Base-by-base conservation (phyloP, 2,888 invertebrate species). In the Eristalinus aeneus region DNA sequence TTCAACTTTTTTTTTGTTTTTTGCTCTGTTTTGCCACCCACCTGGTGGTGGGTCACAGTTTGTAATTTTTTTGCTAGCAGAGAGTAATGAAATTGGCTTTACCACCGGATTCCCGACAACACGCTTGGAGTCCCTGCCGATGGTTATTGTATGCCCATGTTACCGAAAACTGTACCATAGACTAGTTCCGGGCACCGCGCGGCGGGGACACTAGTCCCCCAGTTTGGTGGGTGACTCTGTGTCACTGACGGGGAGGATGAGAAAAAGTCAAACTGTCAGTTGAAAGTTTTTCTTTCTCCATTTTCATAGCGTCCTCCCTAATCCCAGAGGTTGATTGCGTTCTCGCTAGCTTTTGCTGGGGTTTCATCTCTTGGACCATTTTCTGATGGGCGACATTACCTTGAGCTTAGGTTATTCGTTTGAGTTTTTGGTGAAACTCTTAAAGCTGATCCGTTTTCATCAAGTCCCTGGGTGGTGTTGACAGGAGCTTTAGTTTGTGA, bases 61-160 rank as follows among this genome's bases (percentile, higher is more conserved):
- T 23, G 58, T 16, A 11, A 27, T 58, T 67, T 67, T 58, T 39
- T 71, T 10, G 12, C 16, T 32, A 12, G 32, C 39, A 12, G 61
- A 63, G 56, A 63, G 64, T 74, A 83, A 78, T 69, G 64, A 71
- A 78, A 78, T 83, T 68, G 53, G 65, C 53, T 74, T 64, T 71
- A 71, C 77, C 64, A 74, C 69, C 64, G 65, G 73, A 74, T 65
- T 36, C 78, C 65, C 74, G 36, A 75, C 10, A 0, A 12, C 16
- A 22, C 31, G 22, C 9, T 53, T 20, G 27, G 27, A 16, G 31
- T n/a, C 1, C 39, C 31, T 12, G 11, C 12, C 2, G 22, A 58
- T 46, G 64, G 60, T 1, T 61, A 31, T 34, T 60, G 11, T 69
- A 12, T 81, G 61, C 65, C 36, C 60, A 27, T 60, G 34, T 20